Percentiles rank a stretch among this genome's conserved stretches.
Conservation (phyloP, 1,140 invertebrate genomes). For the Kradibia gibbosae region DNA sequence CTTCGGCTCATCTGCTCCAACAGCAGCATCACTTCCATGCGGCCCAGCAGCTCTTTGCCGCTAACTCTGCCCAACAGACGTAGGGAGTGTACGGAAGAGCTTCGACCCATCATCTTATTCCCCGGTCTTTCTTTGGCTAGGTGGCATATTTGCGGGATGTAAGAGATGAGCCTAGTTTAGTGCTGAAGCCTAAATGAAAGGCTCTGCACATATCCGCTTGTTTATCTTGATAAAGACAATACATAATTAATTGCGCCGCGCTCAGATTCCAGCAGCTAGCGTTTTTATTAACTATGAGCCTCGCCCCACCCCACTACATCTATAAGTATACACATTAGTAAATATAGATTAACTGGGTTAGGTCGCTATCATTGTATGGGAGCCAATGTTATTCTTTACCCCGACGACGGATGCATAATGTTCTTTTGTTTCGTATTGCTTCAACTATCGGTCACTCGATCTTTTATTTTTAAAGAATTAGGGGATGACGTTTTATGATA, state of each 20-base stretch:
- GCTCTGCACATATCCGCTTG: background rate
- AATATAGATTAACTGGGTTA: background rate
- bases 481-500: background rate
- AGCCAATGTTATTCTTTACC: background rate
- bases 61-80: slow-evolving; percentile 15
- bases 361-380: background rate
- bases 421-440: background rate
- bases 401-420: background rate
- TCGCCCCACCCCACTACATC: background rate
- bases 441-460: background rate
- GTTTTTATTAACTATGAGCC: background rate
- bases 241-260: background rate
- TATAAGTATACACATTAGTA: background rate
- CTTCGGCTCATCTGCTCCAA: slow-evolving; percentile 1
- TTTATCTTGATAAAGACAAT: background rate
- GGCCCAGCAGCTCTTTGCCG: slow-evolving; percentile 36
- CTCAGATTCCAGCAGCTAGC: background rate
- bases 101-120: background rate
- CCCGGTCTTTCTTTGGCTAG: background rate
- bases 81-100: background rate
- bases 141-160: background rate
- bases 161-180: background rate
- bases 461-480: background rate
- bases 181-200: background rate
- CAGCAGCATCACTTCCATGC: slow-evolving; percentile 22